phyloP scores from a whole-genome alignment of 2,888 invertebrate genomes.

The Lasioglossum vierecki region DNA sequence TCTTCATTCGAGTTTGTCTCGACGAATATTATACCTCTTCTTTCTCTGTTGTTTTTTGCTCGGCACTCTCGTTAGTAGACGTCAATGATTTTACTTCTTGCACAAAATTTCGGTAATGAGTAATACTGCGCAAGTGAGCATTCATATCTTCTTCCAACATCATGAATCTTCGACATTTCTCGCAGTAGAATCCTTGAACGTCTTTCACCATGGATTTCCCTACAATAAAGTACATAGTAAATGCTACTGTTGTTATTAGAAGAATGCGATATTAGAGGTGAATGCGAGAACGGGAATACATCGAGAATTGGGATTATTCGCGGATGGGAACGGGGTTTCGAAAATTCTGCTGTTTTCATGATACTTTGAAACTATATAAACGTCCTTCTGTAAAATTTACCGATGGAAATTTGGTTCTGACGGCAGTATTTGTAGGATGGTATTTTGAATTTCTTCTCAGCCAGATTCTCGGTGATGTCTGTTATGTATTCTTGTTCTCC shows the following conservation, averaged over 20 bases:
- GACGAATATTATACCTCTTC: slow-evolving; percentile 65
- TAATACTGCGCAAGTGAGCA: slow-evolving; percentile 80
- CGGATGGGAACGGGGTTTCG: not conserved
- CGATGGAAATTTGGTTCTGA: slow-evolving; percentile 78
- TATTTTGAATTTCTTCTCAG: slow-evolving; percentile 77
- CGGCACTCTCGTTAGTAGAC: slow-evolving; percentile 43
- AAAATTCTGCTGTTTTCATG: no score
- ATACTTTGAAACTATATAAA: no score
- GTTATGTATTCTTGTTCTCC: slow-evolving; percentile 78
- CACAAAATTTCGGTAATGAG: slow-evolving; percentile 81
- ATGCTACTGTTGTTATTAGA: not conserved
- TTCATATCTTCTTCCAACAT: slow-evolving; percentile 79
- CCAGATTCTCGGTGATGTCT: slow-evolving; percentile 78
- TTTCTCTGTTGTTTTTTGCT: slow-evolving; percentile 65
- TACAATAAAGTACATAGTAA: slow-evolving; percentile 39
- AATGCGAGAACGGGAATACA: not conserved
- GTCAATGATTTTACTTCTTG: slow-evolving; percentile 80
- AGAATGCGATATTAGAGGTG: no score
- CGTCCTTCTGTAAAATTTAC: slow-evolving; percentile 54
- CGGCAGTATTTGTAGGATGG: slow-evolving; percentile 81
- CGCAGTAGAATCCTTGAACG: slow-evolving; percentile 80
- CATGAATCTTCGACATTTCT: slow-evolving; percentile 83
- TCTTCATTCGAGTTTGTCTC: not conserved
- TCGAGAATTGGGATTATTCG: no score
- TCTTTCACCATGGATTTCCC: slow-evolving; percentile 82